A percentile compares a stretch with the other conserved stretches of the same genome.
Conservation (phyloP, 2,888 invertebrate genomes). For the Amphipyra berbera region DNA sequence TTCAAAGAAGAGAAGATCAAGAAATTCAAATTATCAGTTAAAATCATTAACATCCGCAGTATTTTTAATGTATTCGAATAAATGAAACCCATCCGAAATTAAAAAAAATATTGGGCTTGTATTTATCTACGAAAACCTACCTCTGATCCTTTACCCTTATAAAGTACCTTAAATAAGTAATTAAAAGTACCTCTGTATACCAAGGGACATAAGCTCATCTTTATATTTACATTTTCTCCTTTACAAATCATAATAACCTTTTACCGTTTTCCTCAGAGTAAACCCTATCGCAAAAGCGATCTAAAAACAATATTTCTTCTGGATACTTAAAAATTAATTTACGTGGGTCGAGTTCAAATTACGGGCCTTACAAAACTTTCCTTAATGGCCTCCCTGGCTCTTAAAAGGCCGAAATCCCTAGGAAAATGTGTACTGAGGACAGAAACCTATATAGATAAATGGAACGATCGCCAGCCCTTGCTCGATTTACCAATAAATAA, state of each 20-base stretch:
- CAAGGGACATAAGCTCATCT: not conserved
- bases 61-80: too few species aligned
- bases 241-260: conserved; percentile 27
- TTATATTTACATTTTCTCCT: conserved; percentile 24
- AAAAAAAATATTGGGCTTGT: too few species aligned
- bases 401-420: conserved; percentile 18
- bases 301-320: conserved; percentile 50
- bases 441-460: conserved; percentile 54
- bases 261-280: conserved; percentile 17
- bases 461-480: conserved; percentile 56
- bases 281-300: conserved; percentile 38
- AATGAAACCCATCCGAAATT: too few species aligned
- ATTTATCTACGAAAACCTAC: too few species aligned
- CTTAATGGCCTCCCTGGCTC: conserved; percentile 29
- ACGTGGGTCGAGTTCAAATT: conserved; percentile 28
- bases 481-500: conserved; percentile 64
- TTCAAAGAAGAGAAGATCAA: too few species aligned
- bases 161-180: not conserved
- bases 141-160: too few species aligned
- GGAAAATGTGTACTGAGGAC: conserved; percentile 38
- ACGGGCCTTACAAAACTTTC: conserved; percentile 34
- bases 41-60: too few species aligned
- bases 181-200: not conserved
- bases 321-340: conserved; percentile 51
- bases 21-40: too few species aligned